Evolutionary conservation across 64 coral and sea anemone species (phyloP).

Genomic region (Acropora yongei): DNA sequence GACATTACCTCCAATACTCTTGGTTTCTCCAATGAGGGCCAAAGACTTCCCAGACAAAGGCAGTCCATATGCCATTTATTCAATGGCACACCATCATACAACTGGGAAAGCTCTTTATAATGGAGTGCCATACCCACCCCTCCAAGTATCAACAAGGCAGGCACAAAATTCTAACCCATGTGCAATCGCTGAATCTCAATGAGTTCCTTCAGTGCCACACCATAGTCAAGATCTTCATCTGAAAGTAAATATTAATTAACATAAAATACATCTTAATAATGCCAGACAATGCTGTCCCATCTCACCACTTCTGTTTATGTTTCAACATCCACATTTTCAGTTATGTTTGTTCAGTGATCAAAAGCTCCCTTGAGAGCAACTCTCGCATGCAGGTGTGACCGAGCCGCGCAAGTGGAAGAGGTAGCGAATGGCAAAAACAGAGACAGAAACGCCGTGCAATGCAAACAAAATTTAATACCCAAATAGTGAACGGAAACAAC

Average conservation of each 20-base stretch:
- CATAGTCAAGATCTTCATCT: constrained; percentile 5
- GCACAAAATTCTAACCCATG: constrained; percentile 17
- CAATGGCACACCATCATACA: constrained; percentile 35
- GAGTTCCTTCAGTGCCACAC: not conserved
- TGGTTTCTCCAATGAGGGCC: not conserved
- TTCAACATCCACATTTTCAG: no score
- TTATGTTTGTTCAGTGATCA: no score
- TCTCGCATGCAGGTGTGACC: no score
- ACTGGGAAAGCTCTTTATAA: not conserved
- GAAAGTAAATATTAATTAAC: not conserved
- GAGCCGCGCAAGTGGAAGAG: no score
- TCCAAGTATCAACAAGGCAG: constrained; percentile 24
- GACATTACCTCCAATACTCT: constrained; percentile 21
- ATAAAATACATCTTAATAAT: not conserved
- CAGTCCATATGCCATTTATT: constrained; percentile 14
- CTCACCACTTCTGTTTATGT: not conserved
- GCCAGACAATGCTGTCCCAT: not conserved
- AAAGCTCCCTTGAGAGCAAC: no score
- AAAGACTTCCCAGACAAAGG: constrained; percentile 20
- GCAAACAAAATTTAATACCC: no score
- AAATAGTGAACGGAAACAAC: no score
- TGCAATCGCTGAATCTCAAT: not conserved
- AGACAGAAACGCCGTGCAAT: no score
- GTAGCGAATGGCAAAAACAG: no score
- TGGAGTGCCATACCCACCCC: constrained; percentile 14